These are phyloP conservation scores for Tauraco erythrolophus DNA, from an alignment of 2,113 vertebrate species.

Conservation along the genomic window DNA sequence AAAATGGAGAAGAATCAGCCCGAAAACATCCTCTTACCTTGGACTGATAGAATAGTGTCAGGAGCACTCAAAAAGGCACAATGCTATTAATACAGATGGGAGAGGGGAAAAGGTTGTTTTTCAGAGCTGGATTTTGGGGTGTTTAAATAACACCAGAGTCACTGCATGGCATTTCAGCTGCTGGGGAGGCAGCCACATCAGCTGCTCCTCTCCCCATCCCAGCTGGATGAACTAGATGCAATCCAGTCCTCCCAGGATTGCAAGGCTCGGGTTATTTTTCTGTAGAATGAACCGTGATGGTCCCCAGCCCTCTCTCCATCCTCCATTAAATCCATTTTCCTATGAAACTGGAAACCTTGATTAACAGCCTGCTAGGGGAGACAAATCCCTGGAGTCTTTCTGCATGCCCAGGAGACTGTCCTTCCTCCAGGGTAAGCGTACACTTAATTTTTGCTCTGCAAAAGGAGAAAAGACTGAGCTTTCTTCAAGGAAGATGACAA, in stretches of 20 bases:
- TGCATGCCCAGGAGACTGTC: not conserved
- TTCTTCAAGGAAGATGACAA: not conserved
- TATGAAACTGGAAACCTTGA: conserved; percentile 2
- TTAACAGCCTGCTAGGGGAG: not conserved
- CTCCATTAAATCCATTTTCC: not conserved
- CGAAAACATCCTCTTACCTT: not conserved
- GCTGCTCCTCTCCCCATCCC: not conserved
- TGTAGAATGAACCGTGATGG: not conserved
- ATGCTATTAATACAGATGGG: not conserved
- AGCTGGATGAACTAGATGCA: not conserved
- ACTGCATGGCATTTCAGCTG: not conserved
- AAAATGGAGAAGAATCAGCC: not conserved
- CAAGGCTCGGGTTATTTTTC: not conserved
- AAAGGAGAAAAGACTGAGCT: not conserved
- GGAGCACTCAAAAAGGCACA: not conserved
- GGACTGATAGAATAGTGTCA: not conserved
- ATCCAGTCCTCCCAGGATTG: not conserved
- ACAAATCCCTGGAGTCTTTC: not conserved
- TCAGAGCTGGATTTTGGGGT: not conserved
- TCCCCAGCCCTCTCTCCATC: not conserved
- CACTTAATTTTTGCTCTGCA: not conserved
- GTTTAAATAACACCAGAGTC: not conserved
- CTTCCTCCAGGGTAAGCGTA: not conserved
- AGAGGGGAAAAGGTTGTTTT: not conserved
- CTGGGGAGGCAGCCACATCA: not conserved